A percentile compares a stretch with the other conserved stretches of the same genome.
Conservation (phyloP, 2,113 vertebrate species). For the Xenus cinereus region DNA sequence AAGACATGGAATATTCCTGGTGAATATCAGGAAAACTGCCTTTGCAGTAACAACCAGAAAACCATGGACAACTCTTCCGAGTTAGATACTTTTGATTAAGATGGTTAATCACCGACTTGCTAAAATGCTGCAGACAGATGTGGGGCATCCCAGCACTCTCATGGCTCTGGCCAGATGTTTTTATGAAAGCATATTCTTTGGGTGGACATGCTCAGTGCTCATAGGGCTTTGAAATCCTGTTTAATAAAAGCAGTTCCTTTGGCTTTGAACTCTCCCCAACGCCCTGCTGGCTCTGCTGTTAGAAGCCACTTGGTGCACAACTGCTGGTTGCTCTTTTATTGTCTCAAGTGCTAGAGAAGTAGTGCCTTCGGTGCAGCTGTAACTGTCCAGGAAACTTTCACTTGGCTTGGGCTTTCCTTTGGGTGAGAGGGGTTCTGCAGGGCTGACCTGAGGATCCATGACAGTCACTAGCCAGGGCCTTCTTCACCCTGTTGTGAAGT, state of each 20-base stretch:
- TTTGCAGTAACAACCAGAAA: not conserved
- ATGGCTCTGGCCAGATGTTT: not conserved
- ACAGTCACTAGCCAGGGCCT: not conserved
- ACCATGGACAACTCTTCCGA: not conserved
- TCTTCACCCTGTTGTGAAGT: accelerated
- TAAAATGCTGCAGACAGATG: accelerated
- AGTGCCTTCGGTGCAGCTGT: accelerated
- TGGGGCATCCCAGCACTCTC: not conserved
- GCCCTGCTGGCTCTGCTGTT: not conserved
- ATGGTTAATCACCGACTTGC: not conserved
- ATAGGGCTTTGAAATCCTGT: not conserved
- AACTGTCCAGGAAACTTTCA: not conserved
- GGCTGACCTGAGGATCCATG: not conserved
- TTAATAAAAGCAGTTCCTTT: not conserved
- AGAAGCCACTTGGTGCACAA: not conserved
- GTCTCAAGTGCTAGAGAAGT: accelerated
- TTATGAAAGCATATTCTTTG: not conserved
- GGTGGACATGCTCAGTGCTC: not conserved
- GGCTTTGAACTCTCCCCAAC: not conserved
- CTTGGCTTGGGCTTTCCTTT: not conserved
- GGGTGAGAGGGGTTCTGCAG: not conserved
- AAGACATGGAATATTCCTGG: not conserved
- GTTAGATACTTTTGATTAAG: not conserved
- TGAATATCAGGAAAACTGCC: not conserved
- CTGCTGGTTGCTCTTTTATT: accelerated